Base-by-base conservation (phyloP, 2,113 vertebrate species). In the Aptenodytes forsteri region DNA sequence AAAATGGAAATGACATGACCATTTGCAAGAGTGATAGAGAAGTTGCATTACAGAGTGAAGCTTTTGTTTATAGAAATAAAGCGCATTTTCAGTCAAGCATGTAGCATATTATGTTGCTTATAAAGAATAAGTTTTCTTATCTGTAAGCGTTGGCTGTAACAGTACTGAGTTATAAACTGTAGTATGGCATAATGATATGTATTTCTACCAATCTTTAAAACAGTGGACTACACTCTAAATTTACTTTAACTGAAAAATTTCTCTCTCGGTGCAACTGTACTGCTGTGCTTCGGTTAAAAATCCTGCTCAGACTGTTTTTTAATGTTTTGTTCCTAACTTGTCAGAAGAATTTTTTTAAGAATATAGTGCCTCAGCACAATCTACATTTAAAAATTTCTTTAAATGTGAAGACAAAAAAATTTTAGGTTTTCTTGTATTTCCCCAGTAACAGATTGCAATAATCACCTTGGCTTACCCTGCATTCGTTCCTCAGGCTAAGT, bases 401-500 rank as follows among this genome's bases (percentile, higher is more conserved):
- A 66, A 94, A 70, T 36, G 12, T 2, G 1, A 95, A 70, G 42
- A 50, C 6, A 30, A 70, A 67, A 77, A 49, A 34, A 8, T 4
- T 2, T 6, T 2, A 27, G 14, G 7, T 79, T 89, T 79, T 27
- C 61, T 54, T 47, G 13, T 66, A 42, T 91, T 92, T 96, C 61
- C 22, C 10, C 40, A 23, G 22, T 49, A 79, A 89, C 9, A 8
- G 32, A 79, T 91, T 72, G 42, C 66, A 94, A 8, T 83, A 82
- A 80, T 93, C 87, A 80, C 87, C 91, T 82, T 94, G 91, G 36
- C 70, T 96, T 84, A 69, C 59, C 61, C 64, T 71, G 79, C 11
- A 6, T 58, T 87, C 42, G 44, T 55, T 95, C 89, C 90, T 94
- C 40, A 64, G 94, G 89, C 83, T 86, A 55, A 72, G 59, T 66